phyloP scores from a whole-genome alignment of 2,797 vertebrate species.

The Poecilia velifera region DNA sequence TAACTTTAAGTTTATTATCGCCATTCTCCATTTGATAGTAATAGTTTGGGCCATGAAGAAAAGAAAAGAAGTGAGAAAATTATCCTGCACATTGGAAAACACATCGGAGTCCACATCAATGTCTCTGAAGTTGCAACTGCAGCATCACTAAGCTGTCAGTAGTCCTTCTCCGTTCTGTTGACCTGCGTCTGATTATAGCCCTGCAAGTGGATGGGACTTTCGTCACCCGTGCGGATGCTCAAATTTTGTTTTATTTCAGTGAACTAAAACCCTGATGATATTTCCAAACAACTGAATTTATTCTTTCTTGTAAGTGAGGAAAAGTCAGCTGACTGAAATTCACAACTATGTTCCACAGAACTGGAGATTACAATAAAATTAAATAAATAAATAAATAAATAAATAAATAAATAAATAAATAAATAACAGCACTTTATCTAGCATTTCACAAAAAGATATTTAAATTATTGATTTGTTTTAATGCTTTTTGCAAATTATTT shows the following conservation, averaged over 20 bases:
- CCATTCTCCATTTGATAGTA: neutral
- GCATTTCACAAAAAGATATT: neutral
- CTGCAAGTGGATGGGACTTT: constrained; percentile 20
- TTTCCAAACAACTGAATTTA: neutral
- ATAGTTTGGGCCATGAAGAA: neutral
- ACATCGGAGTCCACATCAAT: constrained; percentile 23
- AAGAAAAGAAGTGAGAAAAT: constrained; percentile 27
- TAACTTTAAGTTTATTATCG: no score
- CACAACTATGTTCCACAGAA: neutral
- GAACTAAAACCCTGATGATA: constrained; percentile 17
- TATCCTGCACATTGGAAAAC: constrained; percentile 16
- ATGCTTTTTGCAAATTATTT: neutral
- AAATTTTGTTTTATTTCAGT: constrained; percentile 27
- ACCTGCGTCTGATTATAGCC: constrained; percentile 28
- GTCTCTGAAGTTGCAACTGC: constrained; percentile 14
- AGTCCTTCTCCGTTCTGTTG: constrained; percentile 17
- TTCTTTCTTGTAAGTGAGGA: neutral
- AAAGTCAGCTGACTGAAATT: neutral
- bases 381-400: no score
- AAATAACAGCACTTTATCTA: neutral
- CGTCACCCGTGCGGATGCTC: constrained; percentile 17
- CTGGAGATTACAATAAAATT: neutral
- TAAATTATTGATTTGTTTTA: neutral
- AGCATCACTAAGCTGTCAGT: constrained; percentile 24
- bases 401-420: no score